Base-by-base conservation (phyloP, 2,113 vertebrate genomes). In the Cephalopholis sonnerati region DNA sequence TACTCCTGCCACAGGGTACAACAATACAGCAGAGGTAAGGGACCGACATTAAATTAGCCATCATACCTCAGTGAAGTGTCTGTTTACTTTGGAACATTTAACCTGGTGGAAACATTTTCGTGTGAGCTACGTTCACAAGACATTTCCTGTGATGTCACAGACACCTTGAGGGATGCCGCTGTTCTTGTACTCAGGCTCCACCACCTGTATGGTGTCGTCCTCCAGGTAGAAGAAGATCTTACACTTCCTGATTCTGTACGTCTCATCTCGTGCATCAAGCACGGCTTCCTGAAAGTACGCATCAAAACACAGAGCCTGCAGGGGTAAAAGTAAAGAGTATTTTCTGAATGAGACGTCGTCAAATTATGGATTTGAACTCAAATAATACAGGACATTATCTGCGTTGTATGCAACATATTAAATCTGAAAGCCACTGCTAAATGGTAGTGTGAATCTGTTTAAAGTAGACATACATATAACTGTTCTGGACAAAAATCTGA, bases 191-290 rank as follows among this genome's bases (percentile, higher is more conserved):
- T 74, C 64, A 1, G 96, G 96, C 92, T 99, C 98, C 91, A 95
- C 88, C 74, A 99, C 97, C 94, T 98, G 95, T 89, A 99, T 95
- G 84, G 97, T 99, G 85, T 97, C 97, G 90, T 99, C 98, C 91
- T 99, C 98, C 82, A 90, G 95, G 93, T 96, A 97, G 93, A 97
- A 99, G 91, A 93, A 97, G 93, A 99, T 98, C 83, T 97, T 97
- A 90, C 96, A 97, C 24, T 93, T 91, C 90, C 98, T 95, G 87
- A 99, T 94, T 91, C 97, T 94, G 77, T 95, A 94, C 0, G 77
- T 90, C 92, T 98, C 97, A 86, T 96, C 92, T 76, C 73, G 90
- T 74, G 94, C 96, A 44, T 96, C 92, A 83, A 88, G 84, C 39
- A 97, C 93, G 77, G 94, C 85, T 84, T 99, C 97, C 85, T 96